Base-by-base conservation (phyloP, 2,888 invertebrate species). In the Hofmannophila pseudospretella region DNA sequence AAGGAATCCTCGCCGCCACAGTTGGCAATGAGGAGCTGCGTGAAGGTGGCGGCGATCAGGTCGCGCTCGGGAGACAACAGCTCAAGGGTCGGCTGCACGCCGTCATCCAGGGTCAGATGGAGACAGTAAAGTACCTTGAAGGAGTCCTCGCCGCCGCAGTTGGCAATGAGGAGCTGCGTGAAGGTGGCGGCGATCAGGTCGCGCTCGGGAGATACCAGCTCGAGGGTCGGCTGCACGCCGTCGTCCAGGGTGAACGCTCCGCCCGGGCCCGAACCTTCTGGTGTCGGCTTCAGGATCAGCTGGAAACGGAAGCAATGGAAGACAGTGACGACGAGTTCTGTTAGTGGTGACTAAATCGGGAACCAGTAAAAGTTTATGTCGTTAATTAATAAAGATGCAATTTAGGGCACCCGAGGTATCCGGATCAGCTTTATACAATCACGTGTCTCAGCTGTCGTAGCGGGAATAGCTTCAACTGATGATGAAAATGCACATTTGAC, bases 1-100 rank as follows among this genome's bases (percentile, higher is more conserved):
- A 98, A 97, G 7, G 96, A 94, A 78, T 97, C 97, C 30, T 96
- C 97, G 2, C 97, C 97, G 34, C 97, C 97, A 71, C 96, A 96
- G 85, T 97, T 97, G 81, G 96, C 96, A 19, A 96, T 82, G 47
- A 97, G 89, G 69, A 97, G 95, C 67, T 95, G 93, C 1, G 96
- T 95, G 78, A 96, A 97, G 12, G 96, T 95, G 41, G 97, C 97
- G 3, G 96, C 96, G 50, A 97, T 94, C 33, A 97, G 93, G 73
- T 96, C 96, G 2, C 96, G 89, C 72, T 96, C 95, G 47, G 93
- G 91, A 2, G 95, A 93, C 41, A 92, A 91, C 54, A 97, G 84
- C 73, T 94, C 92, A 45, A 97, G 90, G 57, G 93, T 92, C 0
- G 96, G 94, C 67, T 97, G 32, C 42, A 94, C 94, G 5, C 97